These are phyloP conservation scores for Microdon myrmicae DNA, from an alignment of 2,888 invertebrate genomes.

Conservation along the genomic window DNA sequence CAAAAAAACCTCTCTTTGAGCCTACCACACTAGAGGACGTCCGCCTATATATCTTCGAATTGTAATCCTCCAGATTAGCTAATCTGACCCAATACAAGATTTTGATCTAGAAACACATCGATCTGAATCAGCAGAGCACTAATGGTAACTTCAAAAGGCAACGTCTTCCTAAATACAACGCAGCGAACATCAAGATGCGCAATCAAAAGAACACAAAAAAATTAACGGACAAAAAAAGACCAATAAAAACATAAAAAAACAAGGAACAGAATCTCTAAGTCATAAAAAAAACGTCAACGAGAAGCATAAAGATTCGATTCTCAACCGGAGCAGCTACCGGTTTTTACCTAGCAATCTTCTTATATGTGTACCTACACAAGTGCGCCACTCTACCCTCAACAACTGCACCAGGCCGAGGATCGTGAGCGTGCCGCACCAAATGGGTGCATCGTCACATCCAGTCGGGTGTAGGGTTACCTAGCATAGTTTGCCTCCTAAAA, in stretches of 20 bases:
- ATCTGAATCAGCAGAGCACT: no score
- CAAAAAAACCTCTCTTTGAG: no score
- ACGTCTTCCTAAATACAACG: no score
- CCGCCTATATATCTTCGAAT: no score
- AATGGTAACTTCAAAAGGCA: no score
- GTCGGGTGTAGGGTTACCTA: constrained; percentile 50
- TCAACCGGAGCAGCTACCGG: constrained; percentile 49
- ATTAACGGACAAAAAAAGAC: no score
- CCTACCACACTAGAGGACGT: no score
- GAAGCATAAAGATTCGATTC: constrained; percentile 50
- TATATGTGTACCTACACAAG: constrained; percentile 28
- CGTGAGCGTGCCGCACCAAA: constrained; percentile 48
- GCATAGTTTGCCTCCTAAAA: constrained; percentile 19
- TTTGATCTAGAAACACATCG: no score
- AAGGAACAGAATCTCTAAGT: constrained; percentile 15
- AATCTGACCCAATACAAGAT: no score
- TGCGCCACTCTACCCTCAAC: constrained; percentile 34
- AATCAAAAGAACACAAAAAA: no score
- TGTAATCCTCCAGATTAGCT: no score
- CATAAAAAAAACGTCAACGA: constrained; percentile 39
- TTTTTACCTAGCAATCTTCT: constrained; percentile 45
- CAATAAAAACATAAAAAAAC: constrained; percentile 6
- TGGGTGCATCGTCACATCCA: constrained; percentile 48
- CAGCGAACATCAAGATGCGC: no score
- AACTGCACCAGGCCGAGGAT: constrained; percentile 23